phyloP scores from a whole-genome alignment of 2,797 vertebrate species.

The Dipus sagitta region DNA sequence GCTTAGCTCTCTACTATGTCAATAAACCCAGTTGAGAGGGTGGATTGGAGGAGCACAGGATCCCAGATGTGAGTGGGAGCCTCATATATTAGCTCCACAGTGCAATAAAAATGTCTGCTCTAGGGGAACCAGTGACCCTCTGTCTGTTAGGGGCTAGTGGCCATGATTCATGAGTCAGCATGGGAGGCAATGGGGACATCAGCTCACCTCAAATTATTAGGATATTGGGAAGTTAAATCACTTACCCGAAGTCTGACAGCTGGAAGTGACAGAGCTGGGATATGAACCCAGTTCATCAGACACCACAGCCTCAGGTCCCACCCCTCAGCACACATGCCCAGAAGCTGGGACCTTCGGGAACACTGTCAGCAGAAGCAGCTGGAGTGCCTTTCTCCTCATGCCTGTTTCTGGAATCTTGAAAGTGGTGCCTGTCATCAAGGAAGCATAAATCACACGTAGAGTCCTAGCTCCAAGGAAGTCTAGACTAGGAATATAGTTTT shows the following conservation, averaged over 20 bases:
- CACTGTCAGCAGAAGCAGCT: neutral
- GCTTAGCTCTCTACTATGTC: neutral
- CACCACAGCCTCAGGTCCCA: neutral
- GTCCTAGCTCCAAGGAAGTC: neutral
- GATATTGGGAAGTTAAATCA: neutral
- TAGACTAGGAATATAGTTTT: neutral
- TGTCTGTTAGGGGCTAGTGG: neutral
- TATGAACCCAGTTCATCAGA: neutral
- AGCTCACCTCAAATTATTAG: neutral
- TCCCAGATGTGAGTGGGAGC: conserved; percentile 50
- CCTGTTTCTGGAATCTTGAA: neutral
- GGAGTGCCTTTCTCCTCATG: neutral
- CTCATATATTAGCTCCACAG: conserved; percentile 33
- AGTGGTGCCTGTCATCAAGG: neutral
- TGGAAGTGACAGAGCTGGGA: neutral
- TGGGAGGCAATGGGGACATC: neutral
- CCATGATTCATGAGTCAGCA: conserved; percentile 30
- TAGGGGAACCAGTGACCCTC: neutral
- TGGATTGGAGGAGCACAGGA: neutral
- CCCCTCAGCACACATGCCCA: neutral
- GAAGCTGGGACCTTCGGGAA: neutral
- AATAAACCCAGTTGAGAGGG: neutral
- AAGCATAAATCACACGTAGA: neutral
- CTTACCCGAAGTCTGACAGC: neutral
- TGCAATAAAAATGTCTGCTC: conserved; percentile 1